Evolutionary conservation across 2,797 vertebrate species (phyloP).

Genomic region (Chelidonichthys spinosus): DNA sequence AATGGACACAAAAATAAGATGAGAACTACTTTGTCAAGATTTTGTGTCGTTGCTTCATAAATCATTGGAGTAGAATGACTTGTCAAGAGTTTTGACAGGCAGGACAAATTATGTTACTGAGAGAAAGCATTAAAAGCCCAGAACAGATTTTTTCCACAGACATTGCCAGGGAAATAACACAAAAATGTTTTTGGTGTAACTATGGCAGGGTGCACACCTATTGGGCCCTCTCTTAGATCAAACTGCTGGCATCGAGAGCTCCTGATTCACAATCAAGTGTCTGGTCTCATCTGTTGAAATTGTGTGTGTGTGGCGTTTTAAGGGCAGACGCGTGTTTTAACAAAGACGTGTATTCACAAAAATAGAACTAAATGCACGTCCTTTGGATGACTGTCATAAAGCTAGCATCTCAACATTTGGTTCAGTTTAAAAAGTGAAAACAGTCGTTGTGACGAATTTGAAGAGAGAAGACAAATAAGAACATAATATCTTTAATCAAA

Average conservation of each 20-base stretch:
- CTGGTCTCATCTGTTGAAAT: constrained; percentile 30
- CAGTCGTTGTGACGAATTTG: not conserved
- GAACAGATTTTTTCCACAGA: constrained; percentile 63
- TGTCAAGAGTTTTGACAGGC: constrained; percentile 34
- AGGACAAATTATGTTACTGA: constrained; percentile 30
- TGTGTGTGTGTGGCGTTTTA: constrained; percentile 1
- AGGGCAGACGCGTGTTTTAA: not conserved
- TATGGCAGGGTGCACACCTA: constrained; percentile 45
- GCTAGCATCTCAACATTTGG: constrained; percentile 21
- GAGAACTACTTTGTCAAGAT: constrained; percentile 14
- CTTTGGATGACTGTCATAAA: constrained; percentile 35
- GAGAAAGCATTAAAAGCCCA: constrained; percentile 27
- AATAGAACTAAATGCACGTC: constrained; percentile 11
- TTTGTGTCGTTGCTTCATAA: constrained; percentile 33
- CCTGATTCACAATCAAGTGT: constrained; percentile 37
- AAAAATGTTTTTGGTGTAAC: constrained; percentile 65
- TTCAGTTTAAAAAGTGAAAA: constrained; percentile 31
- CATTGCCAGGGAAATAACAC: constrained; percentile 70
- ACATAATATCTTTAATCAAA: not conserved
- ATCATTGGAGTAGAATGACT: constrained; percentile 24
- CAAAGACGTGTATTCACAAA: not conserved
- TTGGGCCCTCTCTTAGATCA: constrained; percentile 60
- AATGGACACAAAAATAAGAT: constrained; percentile 12
- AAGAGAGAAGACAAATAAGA: not conserved
- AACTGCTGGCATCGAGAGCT: constrained; percentile 57